Evolutionary conservation across 2,113 vertebrate species (phyloP).

Genomic region (Laterallus jamaicensis): DNA sequence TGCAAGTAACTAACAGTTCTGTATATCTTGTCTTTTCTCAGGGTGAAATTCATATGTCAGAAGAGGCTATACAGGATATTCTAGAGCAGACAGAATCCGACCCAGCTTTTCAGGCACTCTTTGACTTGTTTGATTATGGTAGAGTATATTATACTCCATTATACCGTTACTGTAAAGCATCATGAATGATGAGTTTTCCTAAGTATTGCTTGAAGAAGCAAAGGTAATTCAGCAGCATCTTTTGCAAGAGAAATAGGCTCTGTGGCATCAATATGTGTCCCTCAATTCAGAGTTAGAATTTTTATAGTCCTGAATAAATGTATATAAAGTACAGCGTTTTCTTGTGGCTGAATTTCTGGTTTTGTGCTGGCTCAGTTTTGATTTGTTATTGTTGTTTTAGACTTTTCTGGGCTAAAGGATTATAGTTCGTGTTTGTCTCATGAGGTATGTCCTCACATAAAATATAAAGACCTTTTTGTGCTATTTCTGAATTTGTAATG

Average conservation of each 20-base stretch:
- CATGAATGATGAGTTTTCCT: background rate
- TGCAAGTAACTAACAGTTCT: background rate
- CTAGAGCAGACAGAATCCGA: constrained; percentile 96
- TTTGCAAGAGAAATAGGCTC: background rate
- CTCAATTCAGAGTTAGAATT: background rate
- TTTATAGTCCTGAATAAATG: too few species aligned
- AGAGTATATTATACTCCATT: constrained; percentile 10
- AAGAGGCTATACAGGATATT: constrained; percentile 97
- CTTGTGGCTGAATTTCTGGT: background rate
- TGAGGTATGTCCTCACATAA: background rate
- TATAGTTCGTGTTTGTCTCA: background rate
- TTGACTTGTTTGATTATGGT: constrained; percentile 96
- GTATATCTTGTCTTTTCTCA: constrained; percentile 36
- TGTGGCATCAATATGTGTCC: background rate
- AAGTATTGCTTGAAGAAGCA: background rate
- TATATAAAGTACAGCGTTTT: background rate
- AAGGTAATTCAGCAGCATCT: background rate
- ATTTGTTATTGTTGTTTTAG: background rate
- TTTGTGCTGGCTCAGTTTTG: background rate
- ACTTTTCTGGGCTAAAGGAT: background rate
- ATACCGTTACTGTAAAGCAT: background rate
- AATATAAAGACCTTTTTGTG: background rate
- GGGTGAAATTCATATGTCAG: constrained; percentile 98
- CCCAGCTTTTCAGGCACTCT: constrained; percentile 96
- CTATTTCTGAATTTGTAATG: background rate